Evolutionary conservation across 2,888 invertebrate genomes (phyloP), one percentile per base, ranked within the genome.

Genomic region (Lepeophtheirus nordmannii): DNA sequence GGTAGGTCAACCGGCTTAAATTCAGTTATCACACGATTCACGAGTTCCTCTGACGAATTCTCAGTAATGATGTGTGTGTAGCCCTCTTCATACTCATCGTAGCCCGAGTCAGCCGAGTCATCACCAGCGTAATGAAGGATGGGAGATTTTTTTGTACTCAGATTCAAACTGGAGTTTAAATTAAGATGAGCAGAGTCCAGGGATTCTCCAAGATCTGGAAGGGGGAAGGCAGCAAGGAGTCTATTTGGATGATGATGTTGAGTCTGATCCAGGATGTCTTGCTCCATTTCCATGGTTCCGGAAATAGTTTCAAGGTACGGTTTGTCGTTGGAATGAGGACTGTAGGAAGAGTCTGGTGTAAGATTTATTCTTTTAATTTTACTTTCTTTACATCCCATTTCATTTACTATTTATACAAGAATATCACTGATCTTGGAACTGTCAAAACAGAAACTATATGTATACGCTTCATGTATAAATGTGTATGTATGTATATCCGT

Each of bases 31-130:
- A 70, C 69, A 40, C 65, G 62, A 39, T 65, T 53, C 38, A 70
- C 67, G n/a, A 69, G 57, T 46, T 69, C 69, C 1, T 67, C 41
- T 22, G 68, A 57, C 12, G 70, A 70, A 67, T 70, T 69, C 14
- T 70, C 70, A 7, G 70, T 70, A 67, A 70, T 70, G 57, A 70
- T 69, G 67, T 68, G 68, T 40, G 68, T 66, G 65, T 70, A 69
- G 14, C 67, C 69, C n/a, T 70, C 70, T 10, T 70, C 70, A 38
- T 69, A 68, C 53, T 70, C 70, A 46, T 68, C 70, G 37, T 69
- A 69, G 10, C 70, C 70, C 1, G 70, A 70, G 63, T 70, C 70
- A 40, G 65, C 66, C 7, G 70, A 70, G 20, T 70, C 70, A 0
- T 53, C 60, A 20, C 68, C 68, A 22, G 60, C 56, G 7, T 30